Conservation (phyloP, 2,113 vertebrate genomes). For the Atherinomorus stipes region DNA sequence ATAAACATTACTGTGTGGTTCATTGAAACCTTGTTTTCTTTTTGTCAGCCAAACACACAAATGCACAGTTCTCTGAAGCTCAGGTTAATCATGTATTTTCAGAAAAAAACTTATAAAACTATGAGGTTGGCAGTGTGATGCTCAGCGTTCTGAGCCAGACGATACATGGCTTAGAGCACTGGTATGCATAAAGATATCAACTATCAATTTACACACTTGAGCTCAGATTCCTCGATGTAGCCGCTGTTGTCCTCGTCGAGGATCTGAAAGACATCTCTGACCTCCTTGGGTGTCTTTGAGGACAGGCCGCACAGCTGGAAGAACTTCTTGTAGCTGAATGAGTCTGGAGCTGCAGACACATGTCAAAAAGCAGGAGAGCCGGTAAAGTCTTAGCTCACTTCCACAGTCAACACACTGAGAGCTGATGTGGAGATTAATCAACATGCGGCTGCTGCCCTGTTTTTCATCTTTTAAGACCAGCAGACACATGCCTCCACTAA, state of each 20-base stretch:
- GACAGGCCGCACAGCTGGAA: constrained; percentile 93
- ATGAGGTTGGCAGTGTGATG: not conserved
- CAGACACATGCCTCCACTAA: constrained; percentile 17
- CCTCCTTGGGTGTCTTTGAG: constrained; percentile 89
- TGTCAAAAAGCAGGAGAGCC: not conserved
- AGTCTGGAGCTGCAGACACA: constrained; percentile 87
- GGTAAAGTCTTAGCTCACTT: not conserved
- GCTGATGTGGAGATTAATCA: constrained; percentile 54
- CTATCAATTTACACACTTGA: constrained; percentile 85
- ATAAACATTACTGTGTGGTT: constrained; percentile 27
- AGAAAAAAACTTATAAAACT: not conserved
- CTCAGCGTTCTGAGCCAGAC: not conserved
- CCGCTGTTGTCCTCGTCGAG: constrained; percentile 95
- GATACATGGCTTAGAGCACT: no score
- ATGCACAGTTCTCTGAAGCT: no score
- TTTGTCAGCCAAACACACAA: not conserved
- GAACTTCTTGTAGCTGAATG: constrained; percentile 96
- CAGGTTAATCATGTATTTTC: not conserved
- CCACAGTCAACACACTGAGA: not conserved
- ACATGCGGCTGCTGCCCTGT: constrained; percentile 28
- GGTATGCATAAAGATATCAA: not conserved
- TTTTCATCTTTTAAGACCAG: constrained; percentile 34
- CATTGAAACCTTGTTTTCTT: constrained; percentile 15
- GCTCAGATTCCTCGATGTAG: constrained; percentile 93
- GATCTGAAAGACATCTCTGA: constrained; percentile 91